These are phyloP conservation scores for Cynopterus sphinx DNA, from an alignment of 2,797 vertebrate species.

Conservation along the genomic window DNA sequence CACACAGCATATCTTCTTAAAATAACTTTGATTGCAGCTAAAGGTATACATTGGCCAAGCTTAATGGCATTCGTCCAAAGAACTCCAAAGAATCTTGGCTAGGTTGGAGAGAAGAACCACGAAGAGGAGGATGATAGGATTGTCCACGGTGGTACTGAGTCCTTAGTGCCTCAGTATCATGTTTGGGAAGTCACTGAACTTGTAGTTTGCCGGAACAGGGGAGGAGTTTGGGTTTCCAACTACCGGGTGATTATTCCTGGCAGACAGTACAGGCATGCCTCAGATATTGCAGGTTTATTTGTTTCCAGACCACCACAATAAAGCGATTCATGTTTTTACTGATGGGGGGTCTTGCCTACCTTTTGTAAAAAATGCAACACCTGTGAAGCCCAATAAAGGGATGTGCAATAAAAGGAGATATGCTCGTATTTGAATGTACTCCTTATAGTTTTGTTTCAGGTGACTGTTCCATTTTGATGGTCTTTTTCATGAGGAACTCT, in stretches of 20 bases:
- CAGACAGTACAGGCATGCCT: neutral
- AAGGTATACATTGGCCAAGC: neutral
- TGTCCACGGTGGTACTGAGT: neutral
- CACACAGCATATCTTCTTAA: neutral
- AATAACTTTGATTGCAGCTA: constrained; percentile 2
- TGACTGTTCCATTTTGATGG: neutral
- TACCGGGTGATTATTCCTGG: neutral
- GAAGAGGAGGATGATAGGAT: neutral
- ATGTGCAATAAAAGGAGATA: neutral
- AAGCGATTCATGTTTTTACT: neutral
- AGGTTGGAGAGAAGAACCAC: neutral
- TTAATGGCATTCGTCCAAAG: neutral
- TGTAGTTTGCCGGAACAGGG: neutral
- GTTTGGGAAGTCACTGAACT: neutral
- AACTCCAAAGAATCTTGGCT: neutral
- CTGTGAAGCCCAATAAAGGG: neutral
- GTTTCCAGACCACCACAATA: neutral
- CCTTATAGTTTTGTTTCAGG: neutral
- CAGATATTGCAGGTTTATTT: neutral
- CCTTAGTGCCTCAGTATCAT: neutral
- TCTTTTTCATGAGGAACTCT: neutral
- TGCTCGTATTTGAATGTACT: neutral
- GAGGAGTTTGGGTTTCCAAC: neutral
- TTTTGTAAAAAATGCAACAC: neutral
- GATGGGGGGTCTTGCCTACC: neutral